Conservation (phyloP, 2,113 vertebrate genomes). For the Monarcha castaneiventris region DNA sequence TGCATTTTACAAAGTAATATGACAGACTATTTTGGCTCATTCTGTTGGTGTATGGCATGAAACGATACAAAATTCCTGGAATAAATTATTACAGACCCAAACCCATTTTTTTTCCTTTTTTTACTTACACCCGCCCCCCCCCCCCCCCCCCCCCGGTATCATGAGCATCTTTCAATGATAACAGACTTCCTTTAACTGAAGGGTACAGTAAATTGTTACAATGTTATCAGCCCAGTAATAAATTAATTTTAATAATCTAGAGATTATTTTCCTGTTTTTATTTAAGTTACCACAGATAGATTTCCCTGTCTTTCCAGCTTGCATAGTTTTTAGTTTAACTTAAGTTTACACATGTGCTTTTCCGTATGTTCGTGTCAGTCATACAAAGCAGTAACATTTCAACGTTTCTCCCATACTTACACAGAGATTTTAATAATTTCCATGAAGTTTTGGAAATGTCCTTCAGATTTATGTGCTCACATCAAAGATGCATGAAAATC, state of each 20-base stretch:
- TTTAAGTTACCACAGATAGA: not conserved
- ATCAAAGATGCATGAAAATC: not conserved
- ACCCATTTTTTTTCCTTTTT: not conserved
- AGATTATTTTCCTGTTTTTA: not conserved
- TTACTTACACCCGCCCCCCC: not conserved
- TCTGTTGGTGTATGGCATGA: not conserved
- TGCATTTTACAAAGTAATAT: not conserved
- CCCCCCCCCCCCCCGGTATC: rapidly evolving
- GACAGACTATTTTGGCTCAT: not conserved
- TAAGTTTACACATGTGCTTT: not conserved
- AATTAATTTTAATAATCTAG: not conserved
- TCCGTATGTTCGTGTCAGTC: not conserved
- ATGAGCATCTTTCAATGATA: not conserved
- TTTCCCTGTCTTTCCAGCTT: not conserved
- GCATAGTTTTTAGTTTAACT: too few species aligned
- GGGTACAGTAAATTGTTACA: not conserved
- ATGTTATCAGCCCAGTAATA: not conserved
- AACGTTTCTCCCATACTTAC: not conserved
- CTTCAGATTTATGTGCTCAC: not conserved
- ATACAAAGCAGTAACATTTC: not conserved
- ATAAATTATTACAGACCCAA: not conserved
- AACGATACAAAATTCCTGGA: not conserved
- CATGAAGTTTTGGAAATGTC: not conserved
- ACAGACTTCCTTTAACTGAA: not conserved
- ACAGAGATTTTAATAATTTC: not conserved